Conservation (phyloP, 1,140 invertebrate genomes). For the Solenopsis fugax region DNA sequence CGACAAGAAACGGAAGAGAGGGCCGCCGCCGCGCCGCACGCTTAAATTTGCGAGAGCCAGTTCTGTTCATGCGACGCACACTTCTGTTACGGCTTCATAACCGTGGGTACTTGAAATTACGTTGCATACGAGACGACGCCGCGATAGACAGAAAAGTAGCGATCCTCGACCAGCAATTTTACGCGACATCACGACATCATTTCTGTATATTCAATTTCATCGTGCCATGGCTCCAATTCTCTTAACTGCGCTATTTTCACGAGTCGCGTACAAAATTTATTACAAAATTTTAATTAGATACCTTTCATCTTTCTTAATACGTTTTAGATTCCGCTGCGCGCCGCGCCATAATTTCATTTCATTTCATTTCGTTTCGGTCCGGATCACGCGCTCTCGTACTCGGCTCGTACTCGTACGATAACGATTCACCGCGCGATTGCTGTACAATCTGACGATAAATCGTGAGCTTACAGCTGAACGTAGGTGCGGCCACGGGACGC, state of each 20-base stretch:
- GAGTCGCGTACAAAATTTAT: neutral
- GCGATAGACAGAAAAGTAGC: neutral
- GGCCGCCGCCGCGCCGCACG: neutral
- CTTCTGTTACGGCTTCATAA: constrained; percentile 35
- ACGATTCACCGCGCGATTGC: constrained; percentile 52
- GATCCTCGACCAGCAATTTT: constrained; percentile 10
- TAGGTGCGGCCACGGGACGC: constrained; percentile 71
- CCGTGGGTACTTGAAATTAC: constrained; percentile 25
- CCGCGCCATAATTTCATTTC: neutral
- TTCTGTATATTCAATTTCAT: neutral
- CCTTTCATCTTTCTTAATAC: neutral
- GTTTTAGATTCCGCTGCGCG: constrained; percentile 3
- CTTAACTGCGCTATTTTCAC: neutral
- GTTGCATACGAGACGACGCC: neutral
- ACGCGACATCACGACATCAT: neutral
- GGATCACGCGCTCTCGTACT: neutral
- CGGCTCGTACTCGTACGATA: constrained; percentile 46
- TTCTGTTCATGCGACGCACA: neutral
- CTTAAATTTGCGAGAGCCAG: constrained; percentile 38
- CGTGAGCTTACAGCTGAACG: constrained; percentile 76
- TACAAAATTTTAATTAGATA: constrained; percentile 13
- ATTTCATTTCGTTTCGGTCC: constrained; percentile 6
- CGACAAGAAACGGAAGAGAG: constrained; percentile 31
- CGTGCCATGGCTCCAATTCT: neutral
- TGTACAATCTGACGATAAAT: constrained; percentile 68